These are phyloP conservation scores for Halichondria panicea DNA, from an alignment of 37 sponge, comb jelly and placozoan genomes.

Conservation along the genomic window DNA sequence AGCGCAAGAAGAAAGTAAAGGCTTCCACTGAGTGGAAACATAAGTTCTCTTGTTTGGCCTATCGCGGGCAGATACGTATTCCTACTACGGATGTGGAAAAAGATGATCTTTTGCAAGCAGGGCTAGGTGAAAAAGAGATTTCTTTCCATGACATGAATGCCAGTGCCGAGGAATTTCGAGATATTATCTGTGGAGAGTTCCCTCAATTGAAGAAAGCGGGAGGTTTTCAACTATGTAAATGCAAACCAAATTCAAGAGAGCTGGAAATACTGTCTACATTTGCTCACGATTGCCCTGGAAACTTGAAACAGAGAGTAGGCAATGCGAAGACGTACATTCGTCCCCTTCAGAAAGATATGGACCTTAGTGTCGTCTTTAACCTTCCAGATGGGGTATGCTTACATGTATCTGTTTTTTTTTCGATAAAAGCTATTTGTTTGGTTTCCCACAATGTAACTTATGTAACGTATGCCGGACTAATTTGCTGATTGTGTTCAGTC, in stretches of 20 bases:
- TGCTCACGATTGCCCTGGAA: conserved; percentile 12
- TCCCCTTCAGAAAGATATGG: conserved; percentile 45
- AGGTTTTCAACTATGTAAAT: conserved; percentile 22
- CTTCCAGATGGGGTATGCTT: conserved; percentile 7
- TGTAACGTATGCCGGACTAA: no score
- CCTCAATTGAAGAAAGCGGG: conserved; percentile 23
- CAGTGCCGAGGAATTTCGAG: conserved; percentile 31
- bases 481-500: no score
- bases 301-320: conserved; percentile 44
- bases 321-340: conserved; percentile 40
- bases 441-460: no score
- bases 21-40: conserved; percentile 61
- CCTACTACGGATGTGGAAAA: conserved; percentile 45
- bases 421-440: no score
- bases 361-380: conserved; percentile 1
- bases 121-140: conserved; percentile 56
- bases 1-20: no score
- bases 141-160: conserved; percentile 14
- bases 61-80: conserved; percentile 25
- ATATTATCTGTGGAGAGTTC: conserved; percentile 19
- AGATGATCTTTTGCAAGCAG: conserved; percentile 46
- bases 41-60: conserved; percentile 46
- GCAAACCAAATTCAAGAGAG: conserved; percentile 11
- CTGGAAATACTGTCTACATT: conserved; percentile 31
- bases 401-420: no score